Percentiles rank a stretch among this genome's conserved stretches.
phyloP scores from a whole-genome alignment of 1,140 invertebrate genomes.

The Dufourea novaeangliae region DNA sequence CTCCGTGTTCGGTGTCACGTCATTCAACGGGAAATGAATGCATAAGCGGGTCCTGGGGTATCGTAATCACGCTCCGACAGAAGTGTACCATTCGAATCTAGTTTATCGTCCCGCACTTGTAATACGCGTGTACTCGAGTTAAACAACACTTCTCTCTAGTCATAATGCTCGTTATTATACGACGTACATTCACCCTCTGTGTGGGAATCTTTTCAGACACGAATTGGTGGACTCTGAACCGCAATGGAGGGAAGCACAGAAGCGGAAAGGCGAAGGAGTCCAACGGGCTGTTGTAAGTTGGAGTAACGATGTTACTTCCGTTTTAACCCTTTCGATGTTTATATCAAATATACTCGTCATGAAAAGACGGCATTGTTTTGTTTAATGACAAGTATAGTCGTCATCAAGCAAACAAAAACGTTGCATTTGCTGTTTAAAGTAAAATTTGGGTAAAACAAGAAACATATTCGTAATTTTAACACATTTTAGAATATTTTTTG shows the following conservation, averaged over 20 bases:
- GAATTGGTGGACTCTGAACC: slow-evolving; percentile 93
- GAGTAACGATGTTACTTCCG: slow-evolving; percentile 45
- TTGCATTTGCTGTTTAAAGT: too few relatives aligned
- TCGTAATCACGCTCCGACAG: neutral
- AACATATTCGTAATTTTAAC: too few relatives aligned
- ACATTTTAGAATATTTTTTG: too few relatives aligned
- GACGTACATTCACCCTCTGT: neutral
- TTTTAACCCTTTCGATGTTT: slow-evolving; percentile 15
- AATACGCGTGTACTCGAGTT: neutral
- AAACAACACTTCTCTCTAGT: neutral
- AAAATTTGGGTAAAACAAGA: too few relatives aligned
- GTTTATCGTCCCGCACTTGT: neutral
- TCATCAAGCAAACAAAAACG: too few relatives aligned
- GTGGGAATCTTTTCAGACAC: slow-evolving; percentile 72
- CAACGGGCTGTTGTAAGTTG: slow-evolving; percentile 79
- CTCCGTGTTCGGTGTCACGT: neutral
- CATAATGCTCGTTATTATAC: neutral
- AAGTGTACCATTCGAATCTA: neutral
- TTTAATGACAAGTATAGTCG: too few relatives aligned
- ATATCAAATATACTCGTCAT: too few relatives aligned
- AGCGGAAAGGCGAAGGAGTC: slow-evolving; percentile 85
- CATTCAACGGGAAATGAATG: slow-evolving; percentile 25
- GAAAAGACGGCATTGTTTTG: too few relatives aligned
- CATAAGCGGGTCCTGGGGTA: neutral
- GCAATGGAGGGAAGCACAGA: slow-evolving; percentile 93